Conservation (phyloP, 2,888 invertebrate genomes). For the Atrina japonica region DNA sequence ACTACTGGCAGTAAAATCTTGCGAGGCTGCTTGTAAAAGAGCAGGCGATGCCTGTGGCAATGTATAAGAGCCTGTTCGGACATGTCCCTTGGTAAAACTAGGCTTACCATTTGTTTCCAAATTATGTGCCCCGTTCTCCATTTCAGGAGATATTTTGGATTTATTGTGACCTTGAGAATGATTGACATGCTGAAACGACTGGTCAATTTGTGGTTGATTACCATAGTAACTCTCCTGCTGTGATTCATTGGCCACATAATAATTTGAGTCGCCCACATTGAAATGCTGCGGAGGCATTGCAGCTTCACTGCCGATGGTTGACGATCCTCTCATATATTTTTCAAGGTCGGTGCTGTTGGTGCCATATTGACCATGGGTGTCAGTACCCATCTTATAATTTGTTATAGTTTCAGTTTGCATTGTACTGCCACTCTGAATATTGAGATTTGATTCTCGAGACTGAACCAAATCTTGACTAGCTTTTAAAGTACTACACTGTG, state of each 20-base stretch:
- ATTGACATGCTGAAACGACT: neutral
- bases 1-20: slow-evolving; percentile 34
- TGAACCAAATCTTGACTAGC: slow-evolving; percentile 46
- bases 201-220: neutral
- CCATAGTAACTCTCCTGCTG: slow-evolving; percentile 1
- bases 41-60: slow-evolving; percentile 89
- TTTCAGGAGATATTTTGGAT: too few species aligned
- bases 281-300: neutral
- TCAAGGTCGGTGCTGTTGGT: slow-evolving; percentile 13
- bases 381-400: too few species aligned
- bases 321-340: slow-evolving; percentile 25
- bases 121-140: too few species aligned
- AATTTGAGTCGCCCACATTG: neutral
- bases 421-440: slow-evolving; percentile 7
- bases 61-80: slow-evolving; percentile 90
- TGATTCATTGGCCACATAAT: neutral
- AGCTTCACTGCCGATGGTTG: slow-evolving; percentile 3
- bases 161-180: neutral
- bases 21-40: slow-evolving; percentile 77
- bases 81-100: slow-evolving; percentile 59
- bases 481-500: slow-evolving; percentile 51
- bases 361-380: neutral
- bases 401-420: too few species aligned
- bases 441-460: slow-evolving; percentile 4
- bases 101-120: neutral